These are phyloP conservation scores for Hoplias malabaricus DNA, from an alignment of 2,113 vertebrate species.

Conservation along the genomic window DNA sequence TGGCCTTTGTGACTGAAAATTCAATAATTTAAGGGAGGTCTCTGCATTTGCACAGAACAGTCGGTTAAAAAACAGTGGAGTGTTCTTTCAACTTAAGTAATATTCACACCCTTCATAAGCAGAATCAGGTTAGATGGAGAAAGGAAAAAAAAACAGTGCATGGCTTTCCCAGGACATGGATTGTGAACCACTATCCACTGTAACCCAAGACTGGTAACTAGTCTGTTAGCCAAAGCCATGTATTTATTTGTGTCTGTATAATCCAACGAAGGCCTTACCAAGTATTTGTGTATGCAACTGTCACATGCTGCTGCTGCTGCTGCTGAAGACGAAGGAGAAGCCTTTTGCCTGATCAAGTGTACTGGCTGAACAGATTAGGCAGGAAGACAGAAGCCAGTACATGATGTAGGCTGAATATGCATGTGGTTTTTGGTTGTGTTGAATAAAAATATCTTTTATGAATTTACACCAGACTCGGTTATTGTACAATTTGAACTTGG, in stretches of 20 bases:
- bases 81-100: too few relatives aligned
- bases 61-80: neutral
- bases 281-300: conserved; percentile 8
- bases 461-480: conserved; percentile 10
- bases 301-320: conserved; percentile 21
- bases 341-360: conserved; percentile 1
- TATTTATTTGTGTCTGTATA: conserved; percentile 23
- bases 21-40: neutral
- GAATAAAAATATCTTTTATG: conserved; percentile 49
- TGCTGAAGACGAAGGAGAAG: neutral
- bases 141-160: neutral
- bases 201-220: too few relatives aligned
- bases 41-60: too few relatives aligned
- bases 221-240: neutral
- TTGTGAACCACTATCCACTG: neutral
- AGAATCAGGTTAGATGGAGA: neutral
- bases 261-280: conserved; percentile 22
- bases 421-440: conserved; percentile 45
- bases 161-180: neutral
- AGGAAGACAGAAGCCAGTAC: neutral
- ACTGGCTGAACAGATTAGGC: neutral
- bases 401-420: conserved; percentile 24
- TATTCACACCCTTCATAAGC: neutral
- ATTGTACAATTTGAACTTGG: neutral
- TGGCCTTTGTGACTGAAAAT: too few relatives aligned